Evolutionary conservation across 1,140 invertebrate genomes (phyloP).

Genomic region (Phortica variegata): DNA sequence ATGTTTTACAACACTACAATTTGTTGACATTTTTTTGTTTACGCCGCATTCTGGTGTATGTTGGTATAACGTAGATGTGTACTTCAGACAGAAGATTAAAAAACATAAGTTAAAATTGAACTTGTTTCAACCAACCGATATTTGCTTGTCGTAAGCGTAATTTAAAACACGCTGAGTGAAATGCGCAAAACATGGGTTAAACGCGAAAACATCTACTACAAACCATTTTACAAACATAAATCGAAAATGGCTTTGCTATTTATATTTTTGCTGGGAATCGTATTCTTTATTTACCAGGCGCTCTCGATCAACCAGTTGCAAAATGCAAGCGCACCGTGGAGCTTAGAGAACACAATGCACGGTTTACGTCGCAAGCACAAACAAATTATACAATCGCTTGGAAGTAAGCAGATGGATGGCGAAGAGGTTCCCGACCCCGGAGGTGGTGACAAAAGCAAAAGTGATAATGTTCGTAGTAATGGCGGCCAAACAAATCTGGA

Average conservation of each 20-base stretch:
- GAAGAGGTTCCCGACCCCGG: conserved; percentile 33
- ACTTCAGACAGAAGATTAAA: too few relatives aligned
- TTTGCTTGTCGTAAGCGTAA: too few relatives aligned
- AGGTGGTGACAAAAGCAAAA: conserved; percentile 6
- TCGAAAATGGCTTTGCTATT: conserved; percentile 46
- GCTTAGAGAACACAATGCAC: conserved; percentile 36
- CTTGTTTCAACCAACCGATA: too few relatives aligned
- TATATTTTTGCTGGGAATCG: conserved; percentile 47
- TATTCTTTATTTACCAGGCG: conserved; percentile 53
- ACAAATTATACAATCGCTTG: conserved; percentile 39
- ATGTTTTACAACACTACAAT: too few relatives aligned
- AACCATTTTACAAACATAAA: conserved; percentile 56
- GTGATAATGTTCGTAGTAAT: too few relatives aligned
- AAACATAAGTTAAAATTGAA: too few relatives aligned
- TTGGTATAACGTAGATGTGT: too few relatives aligned
- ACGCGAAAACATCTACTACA: conserved; percentile 53
- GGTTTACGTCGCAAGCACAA: conserved; percentile 29
- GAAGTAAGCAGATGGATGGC: conserved; percentile 33
- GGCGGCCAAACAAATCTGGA: conserved; percentile 19
- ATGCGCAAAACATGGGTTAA: conserved; percentile 57
- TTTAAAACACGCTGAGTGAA: too few relatives aligned
- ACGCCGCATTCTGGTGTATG: too few relatives aligned
- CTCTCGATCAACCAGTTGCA: conserved; percentile 53
- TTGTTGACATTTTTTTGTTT: too few relatives aligned
- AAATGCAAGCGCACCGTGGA: conserved; percentile 37